Evolutionary conservation across 2,797 vertebrate genomes (phyloP).

Genomic region (Otolemur crassicaudatus): DNA sequence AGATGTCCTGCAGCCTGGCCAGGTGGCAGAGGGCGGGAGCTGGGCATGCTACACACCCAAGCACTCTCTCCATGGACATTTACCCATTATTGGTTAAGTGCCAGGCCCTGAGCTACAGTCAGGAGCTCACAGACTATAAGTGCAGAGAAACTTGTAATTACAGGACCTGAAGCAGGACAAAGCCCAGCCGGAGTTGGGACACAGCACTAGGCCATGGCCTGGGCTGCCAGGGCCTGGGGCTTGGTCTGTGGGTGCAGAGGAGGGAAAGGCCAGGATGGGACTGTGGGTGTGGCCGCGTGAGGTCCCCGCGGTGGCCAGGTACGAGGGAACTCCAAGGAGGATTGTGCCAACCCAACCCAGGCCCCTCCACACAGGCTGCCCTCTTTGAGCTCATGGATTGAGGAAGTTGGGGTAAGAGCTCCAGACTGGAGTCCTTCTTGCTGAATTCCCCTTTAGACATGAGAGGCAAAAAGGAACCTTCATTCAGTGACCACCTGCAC

Average conservation of each 20-base stretch:
- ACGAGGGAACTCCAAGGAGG: neutral
- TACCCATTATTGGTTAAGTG: neutral
- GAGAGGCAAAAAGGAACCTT: conserved; percentile 85
- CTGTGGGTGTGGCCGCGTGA: neutral
- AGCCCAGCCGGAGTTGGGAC: no score
- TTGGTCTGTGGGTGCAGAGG: fast-evolving
- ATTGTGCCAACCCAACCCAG: neutral
- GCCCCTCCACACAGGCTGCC: neutral
- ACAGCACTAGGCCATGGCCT: fast-evolving
- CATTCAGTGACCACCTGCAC: conserved; percentile 83
- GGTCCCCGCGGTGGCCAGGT: neutral
- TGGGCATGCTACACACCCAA: fast-evolving
- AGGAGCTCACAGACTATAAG: neutral
- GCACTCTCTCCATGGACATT: neutral
- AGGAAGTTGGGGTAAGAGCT: conserved; percentile 81
- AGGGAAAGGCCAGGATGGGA: no score
- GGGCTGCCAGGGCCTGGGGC: no score
- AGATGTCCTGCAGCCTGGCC: neutral
- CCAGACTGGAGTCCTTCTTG: conserved; percentile 74
- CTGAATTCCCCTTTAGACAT: conserved; percentile 86
- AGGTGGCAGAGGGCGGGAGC: no score
- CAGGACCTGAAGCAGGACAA: neutral
- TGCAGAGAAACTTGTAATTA: neutral
- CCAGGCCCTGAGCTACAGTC: neutral
- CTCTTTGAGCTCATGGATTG: conserved; percentile 8